Evolutionary conservation across 2,113 vertebrate species (phyloP), one percentile per base, ranked within the genome.

Genomic region (Hiodon tergisus): DNA sequence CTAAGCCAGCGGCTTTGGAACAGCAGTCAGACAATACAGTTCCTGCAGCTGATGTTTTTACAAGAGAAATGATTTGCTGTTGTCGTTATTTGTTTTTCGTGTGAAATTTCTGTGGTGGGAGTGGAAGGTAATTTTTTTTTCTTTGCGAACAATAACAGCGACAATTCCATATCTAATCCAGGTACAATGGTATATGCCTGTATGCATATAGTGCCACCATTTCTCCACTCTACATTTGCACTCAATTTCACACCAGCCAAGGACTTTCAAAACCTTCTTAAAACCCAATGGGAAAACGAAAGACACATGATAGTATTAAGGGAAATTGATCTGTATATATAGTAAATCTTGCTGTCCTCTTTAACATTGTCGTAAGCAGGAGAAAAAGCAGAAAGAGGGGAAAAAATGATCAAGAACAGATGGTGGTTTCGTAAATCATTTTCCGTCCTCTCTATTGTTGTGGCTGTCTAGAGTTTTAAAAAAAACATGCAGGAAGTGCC

Each of bases 381-480:
- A 75, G 47, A 31, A 5, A 59, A 61, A 11, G 11, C 7, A 75
- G 5, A 52, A 11, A 69, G 63, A 8, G 54, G 16, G 52, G 2
- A 8, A n/a, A 7, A 70, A 70, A n/a, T 9, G 72, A 61, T 13
- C 62, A 48, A 76, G 47, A 67, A 58, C 66, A 73, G 66, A 73
- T 76, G 75, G 57, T 76, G 63, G 72, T 66, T 60, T 52, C 70
- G 52, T 66, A 66, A 17, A 67, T 50, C n/a, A 72, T 65, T 67
- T 73, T 75, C 67, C 77, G 78, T 79, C 79, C 81, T 83, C 77
- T 77, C 69, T 63, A 62, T 81, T 79, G 77, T 75, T 71, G 72
- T 74, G 76, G 63, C 73, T 31, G 76, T 76, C 78, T 61, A 78
- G 69, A 76, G 47, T 68, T 16, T 72, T 58, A 66, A 77, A 58